Conservation (phyloP, 2,888 invertebrate genomes). For the Drepana falcataria region DNA sequence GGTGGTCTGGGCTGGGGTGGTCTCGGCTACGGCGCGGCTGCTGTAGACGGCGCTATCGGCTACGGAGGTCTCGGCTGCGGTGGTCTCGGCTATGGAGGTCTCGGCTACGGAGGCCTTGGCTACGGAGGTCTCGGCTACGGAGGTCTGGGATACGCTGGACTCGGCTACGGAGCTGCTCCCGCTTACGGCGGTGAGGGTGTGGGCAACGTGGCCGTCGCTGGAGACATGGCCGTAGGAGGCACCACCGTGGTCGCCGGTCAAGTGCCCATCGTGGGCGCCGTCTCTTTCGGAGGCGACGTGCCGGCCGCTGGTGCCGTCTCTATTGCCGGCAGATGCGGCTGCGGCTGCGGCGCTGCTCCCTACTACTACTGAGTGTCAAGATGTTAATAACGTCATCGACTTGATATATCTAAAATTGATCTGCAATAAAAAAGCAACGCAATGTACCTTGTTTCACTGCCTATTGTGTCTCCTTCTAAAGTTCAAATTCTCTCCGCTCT, state of each 20-base stretch:
- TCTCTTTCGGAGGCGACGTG: conserved; percentile 20
- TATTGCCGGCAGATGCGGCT: conserved; percentile 23
- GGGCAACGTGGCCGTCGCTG: conserved; percentile 23
- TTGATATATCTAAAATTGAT: no score
- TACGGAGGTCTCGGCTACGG: background rate
- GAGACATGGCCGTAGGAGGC: conserved; percentile 25
- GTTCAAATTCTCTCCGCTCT: no score
- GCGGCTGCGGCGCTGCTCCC: conserved; percentile 8
- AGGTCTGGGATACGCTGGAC: background rate
- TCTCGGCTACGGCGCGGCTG: background rate
- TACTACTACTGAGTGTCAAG: background rate
- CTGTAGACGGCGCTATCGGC: background rate
- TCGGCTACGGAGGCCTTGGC: background rate
- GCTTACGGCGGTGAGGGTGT: conserved; percentile 22
- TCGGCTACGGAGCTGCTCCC: background rate
- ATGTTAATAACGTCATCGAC: background rate
- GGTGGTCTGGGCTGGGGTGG: conserved; percentile 3
- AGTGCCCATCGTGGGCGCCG: conserved; percentile 30
- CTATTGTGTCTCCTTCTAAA: no score
- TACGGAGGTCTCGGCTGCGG: background rate
- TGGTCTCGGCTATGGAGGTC: background rate
- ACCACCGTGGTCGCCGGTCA: conserved; percentile 24
- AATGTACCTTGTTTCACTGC: no score
- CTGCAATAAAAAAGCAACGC: background rate
- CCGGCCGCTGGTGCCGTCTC: conserved; percentile 27